Evolutionary conservation across 2,113 vertebrate species (phyloP).

Genomic region (Hydrolagus affinis): DNA sequence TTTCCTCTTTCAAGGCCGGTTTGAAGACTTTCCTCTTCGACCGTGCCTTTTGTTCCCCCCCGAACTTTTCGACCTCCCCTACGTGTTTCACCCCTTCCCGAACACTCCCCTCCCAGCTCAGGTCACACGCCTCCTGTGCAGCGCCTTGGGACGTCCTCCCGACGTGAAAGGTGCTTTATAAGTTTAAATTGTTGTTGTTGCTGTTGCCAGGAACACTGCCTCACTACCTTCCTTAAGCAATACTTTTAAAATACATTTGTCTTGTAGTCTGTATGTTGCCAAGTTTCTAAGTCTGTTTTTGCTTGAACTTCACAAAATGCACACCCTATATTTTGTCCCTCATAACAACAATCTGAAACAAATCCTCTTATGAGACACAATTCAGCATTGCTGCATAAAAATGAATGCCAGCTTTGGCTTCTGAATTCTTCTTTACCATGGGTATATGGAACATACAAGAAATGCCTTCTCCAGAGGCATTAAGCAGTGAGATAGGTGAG

Average conservation of each 20-base stretch:
- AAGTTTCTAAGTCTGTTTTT: not conserved
- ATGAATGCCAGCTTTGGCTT: not conserved
- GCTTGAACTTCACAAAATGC: not conserved
- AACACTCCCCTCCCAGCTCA: too few relatives aligned
- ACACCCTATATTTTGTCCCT: not conserved
- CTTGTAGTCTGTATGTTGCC: not conserved
- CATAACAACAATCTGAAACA: not conserved
- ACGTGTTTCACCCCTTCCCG: too few relatives aligned
- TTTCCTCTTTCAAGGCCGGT: too few relatives aligned
- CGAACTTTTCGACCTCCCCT: too few relatives aligned
- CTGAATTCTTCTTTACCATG: not conserved
- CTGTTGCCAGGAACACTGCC: too few relatives aligned
- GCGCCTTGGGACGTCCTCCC: too few relatives aligned
- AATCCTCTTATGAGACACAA: not conserved
- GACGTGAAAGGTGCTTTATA: too few relatives aligned
- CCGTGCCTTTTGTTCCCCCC: too few relatives aligned
- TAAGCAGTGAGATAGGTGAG: not conserved
- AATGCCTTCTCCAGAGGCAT: not conserved
- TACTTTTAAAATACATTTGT: not conserved
- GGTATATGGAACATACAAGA: not conserved
- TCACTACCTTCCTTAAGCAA: not conserved
- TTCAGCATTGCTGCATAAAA: not conserved
- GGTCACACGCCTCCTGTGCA: too few relatives aligned
- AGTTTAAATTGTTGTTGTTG: too few relatives aligned
- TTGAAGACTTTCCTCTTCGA: too few relatives aligned